Percentiles rank a stretch among this genome's conserved stretches.
Evolutionary conservation across 2,888 invertebrate species (phyloP).

Genomic region (Caenorhabditis sp.): DNA sequence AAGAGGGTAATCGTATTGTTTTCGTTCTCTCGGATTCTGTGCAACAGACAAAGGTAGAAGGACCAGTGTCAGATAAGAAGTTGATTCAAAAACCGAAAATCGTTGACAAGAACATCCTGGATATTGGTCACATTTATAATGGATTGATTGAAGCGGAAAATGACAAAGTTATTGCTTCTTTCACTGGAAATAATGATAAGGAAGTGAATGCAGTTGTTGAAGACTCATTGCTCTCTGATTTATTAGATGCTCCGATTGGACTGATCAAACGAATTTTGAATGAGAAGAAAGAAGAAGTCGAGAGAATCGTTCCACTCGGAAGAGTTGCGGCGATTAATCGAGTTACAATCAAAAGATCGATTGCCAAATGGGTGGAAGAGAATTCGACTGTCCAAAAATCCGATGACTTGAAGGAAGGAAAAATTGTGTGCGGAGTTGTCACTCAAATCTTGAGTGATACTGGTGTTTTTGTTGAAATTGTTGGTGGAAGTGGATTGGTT

Average conservation of each 20-base stretch:
- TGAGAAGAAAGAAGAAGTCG: constrained; percentile 16
- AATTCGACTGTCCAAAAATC: constrained; percentile 19
- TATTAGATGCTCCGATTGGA: constrained; percentile 35
- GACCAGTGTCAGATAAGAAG: constrained; percentile 15
- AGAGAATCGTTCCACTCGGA: constrained; percentile 34
- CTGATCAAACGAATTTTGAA: constrained; percentile 23
- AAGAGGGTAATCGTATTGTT: constrained; percentile 19
- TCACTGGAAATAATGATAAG: constrained; percentile 7
- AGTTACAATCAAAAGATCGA: constrained; percentile 30
- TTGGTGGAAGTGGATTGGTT: constrained; percentile 47
- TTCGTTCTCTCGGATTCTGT: constrained; percentile 17
- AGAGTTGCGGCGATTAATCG: constrained; percentile 28
- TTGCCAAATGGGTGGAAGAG: constrained; percentile 10
- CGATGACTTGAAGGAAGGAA: constrained; percentile 30
- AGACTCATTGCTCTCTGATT: constrained; percentile 32
- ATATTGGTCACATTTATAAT: constrained; percentile 26
- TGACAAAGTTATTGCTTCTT: constrained; percentile 27
- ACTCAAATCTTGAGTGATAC: constrained; percentile 29
- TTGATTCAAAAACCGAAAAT: constrained; percentile 25
- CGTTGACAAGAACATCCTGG: constrained; percentile 1
- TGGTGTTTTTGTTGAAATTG: constrained; percentile 45
- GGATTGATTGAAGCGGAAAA: constrained; percentile 19
- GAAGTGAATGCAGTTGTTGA: constrained; percentile 24
- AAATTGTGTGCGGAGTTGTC: constrained; percentile 48
- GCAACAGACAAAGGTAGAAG: not conserved